Percentiles rank a stretch among this genome's conserved stretches.
phyloP scores from a whole-genome alignment of 2,888 invertebrate genomes.

The Hydriomena furcata region DNA sequence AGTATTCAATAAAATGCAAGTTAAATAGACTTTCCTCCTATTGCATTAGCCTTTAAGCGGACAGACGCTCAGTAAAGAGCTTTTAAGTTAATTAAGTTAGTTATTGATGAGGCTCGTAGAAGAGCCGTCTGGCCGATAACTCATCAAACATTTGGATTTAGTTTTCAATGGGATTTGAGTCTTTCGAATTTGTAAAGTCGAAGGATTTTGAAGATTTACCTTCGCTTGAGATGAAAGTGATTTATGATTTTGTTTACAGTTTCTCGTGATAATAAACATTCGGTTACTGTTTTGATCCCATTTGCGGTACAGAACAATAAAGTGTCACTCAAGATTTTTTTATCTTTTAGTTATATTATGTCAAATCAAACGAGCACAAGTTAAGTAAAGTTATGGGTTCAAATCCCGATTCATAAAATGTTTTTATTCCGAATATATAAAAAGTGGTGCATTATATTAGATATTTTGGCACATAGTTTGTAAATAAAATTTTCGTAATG shows the following conservation, averaged over 20 bases:
- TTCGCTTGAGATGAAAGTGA: not conserved
- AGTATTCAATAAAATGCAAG: slow-evolving; percentile 15
- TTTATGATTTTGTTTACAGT: not conserved
- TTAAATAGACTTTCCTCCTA: slow-evolving; percentile 14
- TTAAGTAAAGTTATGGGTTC: too few relatives aligned
- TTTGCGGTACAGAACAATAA: too few relatives aligned
- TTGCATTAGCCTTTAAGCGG: slow-evolving; percentile 46
- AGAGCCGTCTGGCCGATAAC: slow-evolving; percentile 38
- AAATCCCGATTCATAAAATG: too few relatives aligned
- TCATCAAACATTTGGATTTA: slow-evolving; percentile 38
- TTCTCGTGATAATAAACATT: too few relatives aligned
- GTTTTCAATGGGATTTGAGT: slow-evolving; percentile 26
- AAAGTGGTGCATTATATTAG: too few relatives aligned
- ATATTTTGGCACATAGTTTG: too few relatives aligned
- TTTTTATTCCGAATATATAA: too few relatives aligned
- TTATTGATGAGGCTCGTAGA: slow-evolving; percentile 45
- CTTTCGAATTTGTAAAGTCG: not conserved
- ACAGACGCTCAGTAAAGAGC: slow-evolving; percentile 45
- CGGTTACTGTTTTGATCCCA: too few relatives aligned
- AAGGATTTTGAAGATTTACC: not conserved
- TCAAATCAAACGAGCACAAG: too few relatives aligned
- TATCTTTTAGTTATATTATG: too few relatives aligned
- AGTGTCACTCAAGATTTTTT: too few relatives aligned
- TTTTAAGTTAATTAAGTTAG: slow-evolving; percentile 61
- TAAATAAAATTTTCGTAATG: not conserved